Evolutionary conservation across 2,113 vertebrate genomes (phyloP), one percentile per base, ranked within the genome.

Genomic region (Pundamilia nyererei): DNA sequence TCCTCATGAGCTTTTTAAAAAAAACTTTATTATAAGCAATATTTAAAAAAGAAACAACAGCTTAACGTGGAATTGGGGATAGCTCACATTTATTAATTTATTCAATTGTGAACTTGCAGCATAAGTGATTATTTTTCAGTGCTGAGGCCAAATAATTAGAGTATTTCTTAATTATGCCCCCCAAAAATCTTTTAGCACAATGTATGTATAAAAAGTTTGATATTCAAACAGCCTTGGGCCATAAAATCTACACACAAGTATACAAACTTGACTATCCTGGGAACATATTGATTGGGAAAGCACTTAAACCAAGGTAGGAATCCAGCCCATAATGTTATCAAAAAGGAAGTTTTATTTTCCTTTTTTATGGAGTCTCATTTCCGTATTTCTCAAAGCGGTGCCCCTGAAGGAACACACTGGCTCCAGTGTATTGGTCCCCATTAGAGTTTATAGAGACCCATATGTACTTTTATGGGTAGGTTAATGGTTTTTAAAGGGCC

Each of bases 391-490:
- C 51, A 85, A 92, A 87, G 90, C 38, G 45, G 88, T 85, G 87
- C 84, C 65, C 79, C 91, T 94, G 65, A 87, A 90, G 86, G 84
- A 92, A 92, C 88, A 92, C 90, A 90, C 35, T 72, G 79, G 82
- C 87, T 88, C 85, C 82, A 89, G 91, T 90, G 89, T 91, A 87
- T 89, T 80, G 86, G 88, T 85, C 58, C 91, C 95, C 94, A 94
- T 96, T 94, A 96, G 94, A 65, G 91, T 96, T 96, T 96, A 97
- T 95, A 94, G 94, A 86, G 86, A 94, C 93, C 93, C 94, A 95
- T 96, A 94, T 96, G 95, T 87, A 93, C 93, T 95, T 97, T 97
- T 96, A 97, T 95, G 93, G 91, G 92, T 65, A 88, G 93, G 95
- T 96, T 95, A 96, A 96, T 94, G 93, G 91, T 91, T 94, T 96